Conservation (phyloP, 2,888 invertebrate genomes). For the Dasypogon diadema region DNA sequence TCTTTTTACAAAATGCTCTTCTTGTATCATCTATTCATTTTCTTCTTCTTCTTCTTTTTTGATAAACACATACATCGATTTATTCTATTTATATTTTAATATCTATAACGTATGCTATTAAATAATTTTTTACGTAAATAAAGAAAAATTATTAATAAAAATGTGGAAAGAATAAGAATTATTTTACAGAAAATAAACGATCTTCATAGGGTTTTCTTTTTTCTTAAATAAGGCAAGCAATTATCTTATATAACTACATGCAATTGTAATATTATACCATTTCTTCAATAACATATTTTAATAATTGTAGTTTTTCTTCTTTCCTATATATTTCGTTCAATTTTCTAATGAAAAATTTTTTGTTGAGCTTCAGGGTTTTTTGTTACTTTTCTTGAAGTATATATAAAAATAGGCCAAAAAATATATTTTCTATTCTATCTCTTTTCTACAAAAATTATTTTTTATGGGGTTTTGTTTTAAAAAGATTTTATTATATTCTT, state of each 20-base stretch:
- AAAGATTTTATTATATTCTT: constrained; percentile 25
- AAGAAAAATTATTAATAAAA: not conserved
- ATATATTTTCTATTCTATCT: constrained; percentile 50
- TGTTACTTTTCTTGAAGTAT: constrained; percentile 32
- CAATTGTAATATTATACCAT: not conserved
- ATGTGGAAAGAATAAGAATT: not conserved
- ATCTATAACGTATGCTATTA: not conserved
- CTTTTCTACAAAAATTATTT: constrained; percentile 49
- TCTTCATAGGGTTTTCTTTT: constrained; percentile 42
- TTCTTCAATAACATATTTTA: constrained; percentile 4
- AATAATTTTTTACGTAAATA: not conserved
- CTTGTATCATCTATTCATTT: not conserved
- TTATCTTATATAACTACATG: constrained; percentile 43
- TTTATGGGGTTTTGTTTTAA: constrained; percentile 32
- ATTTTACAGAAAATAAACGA: not conserved
- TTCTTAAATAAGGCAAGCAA: constrained; percentile 41
- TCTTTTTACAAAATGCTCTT: constrained; percentile 17
- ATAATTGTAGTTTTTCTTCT: constrained; percentile 9
- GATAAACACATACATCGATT: constrained; percentile 30
- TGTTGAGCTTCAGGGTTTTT: constrained; percentile 43
- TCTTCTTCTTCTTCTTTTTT: not conserved
- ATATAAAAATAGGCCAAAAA: constrained; percentile 52
- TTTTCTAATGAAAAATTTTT: constrained; percentile 27
- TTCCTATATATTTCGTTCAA: not conserved
- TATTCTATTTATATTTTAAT: not conserved